Conservation (phyloP, 2,888 invertebrate species). For the Ommatoiulus sabulosus region DNA sequence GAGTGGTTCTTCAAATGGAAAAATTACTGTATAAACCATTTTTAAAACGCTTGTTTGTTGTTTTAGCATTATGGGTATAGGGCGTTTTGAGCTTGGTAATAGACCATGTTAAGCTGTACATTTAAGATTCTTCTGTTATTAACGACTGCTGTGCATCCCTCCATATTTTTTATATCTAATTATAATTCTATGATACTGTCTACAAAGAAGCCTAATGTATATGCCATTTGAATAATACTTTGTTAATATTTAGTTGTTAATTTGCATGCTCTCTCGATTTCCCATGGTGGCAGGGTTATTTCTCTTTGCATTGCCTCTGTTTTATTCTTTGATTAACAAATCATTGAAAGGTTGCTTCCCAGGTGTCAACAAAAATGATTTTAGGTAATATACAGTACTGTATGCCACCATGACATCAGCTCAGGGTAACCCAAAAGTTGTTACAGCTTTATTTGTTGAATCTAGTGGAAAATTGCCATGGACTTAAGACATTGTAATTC, state of each 20-base stretch:
- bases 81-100: background rate
- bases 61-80: background rate
- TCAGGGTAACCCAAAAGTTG: background rate
- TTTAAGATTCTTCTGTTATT: conserved; percentile 4
- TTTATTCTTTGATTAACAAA: conserved; percentile 15
- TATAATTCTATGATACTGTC: background rate
- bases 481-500: background rate
- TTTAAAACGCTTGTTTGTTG: background rate
- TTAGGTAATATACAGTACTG: background rate
- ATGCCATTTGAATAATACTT: background rate
- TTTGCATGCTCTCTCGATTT: conserved; percentile 11
- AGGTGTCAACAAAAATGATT: background rate
- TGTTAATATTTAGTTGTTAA: background rate
- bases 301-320: conserved; percentile 28
- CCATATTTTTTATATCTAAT: background rate
- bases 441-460: background rate
- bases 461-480: background rate
- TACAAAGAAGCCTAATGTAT: background rate
- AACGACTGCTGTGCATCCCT: conserved; percentile 4
- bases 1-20: too few species aligned
- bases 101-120: background rate
- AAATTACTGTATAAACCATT: too few species aligned
- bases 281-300: conserved; percentile 18
- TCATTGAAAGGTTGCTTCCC: conserved; percentile 20
- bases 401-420: conserved; percentile 10